Percentiles rank a stretch among this genome's conserved stretches.
Evolutionary conservation across 2,888 invertebrate species (phyloP).

Genomic region (Neoitamus cyanurus): DNA sequence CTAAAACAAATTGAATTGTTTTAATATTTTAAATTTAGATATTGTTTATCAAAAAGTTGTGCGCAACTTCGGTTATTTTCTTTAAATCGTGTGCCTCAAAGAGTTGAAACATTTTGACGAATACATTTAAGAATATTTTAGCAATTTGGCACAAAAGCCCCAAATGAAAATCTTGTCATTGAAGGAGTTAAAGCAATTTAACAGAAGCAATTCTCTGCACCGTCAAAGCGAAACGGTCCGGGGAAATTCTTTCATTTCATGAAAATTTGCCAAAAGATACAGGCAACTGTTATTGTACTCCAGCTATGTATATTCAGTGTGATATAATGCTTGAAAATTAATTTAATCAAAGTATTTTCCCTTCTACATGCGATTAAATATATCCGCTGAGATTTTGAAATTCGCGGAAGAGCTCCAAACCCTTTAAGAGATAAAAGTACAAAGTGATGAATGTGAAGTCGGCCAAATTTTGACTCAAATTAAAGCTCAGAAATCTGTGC

Average conservation of each 20-base stretch:
- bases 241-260: neutral
- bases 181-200: neutral
- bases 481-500: too few relatives aligned
- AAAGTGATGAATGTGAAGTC: too few relatives aligned
- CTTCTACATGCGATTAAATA: neutral
- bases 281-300: neutral
- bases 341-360: neutral
- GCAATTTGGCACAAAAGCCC: neutral
- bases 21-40: too few relatives aligned
- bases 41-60: too few relatives aligned
- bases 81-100: too few relatives aligned
- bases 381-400: neutral
- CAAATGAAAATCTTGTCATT: neutral
- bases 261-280: neutral
- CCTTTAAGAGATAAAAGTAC: too few relatives aligned
- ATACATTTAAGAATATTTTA: too few relatives aligned
- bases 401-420: too few relatives aligned
- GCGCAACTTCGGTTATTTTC: too few relatives aligned
- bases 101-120: too few relatives aligned
- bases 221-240: neutral
- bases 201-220: neutral
- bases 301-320: neutral
- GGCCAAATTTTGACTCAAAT: too few relatives aligned
- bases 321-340: neutral
- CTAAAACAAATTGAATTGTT: too few relatives aligned